phyloP scores from a whole-genome alignment of 2,888 invertebrate genomes.

The Junonia oenone region DNA sequence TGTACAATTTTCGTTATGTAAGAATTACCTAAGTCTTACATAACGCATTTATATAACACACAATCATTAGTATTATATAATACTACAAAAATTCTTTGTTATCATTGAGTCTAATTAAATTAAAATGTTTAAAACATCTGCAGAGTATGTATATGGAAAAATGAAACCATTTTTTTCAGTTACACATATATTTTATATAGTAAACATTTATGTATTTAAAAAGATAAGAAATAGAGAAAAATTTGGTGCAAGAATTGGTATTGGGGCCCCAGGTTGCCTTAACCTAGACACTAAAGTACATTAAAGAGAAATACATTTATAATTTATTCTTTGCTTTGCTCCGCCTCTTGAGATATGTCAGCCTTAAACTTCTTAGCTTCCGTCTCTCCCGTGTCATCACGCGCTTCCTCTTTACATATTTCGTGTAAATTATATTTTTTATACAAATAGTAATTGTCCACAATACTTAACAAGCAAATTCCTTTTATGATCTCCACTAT shows the following conservation, averaged over 20 bases:
- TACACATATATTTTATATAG: slow-evolving; percentile 31
- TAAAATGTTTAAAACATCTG: too few relatives aligned
- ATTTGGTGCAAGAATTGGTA: slow-evolving; percentile 66
- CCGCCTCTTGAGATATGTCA: slow-evolving; percentile 44
- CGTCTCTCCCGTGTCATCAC: slow-evolving; percentile 58
- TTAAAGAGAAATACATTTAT: slow-evolving; percentile 19
- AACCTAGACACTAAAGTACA: slow-evolving; percentile 46
- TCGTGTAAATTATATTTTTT: slow-evolving; percentile 93
- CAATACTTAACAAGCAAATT: slow-evolving; percentile 88
- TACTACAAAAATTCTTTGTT: neutral
- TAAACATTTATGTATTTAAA: slow-evolving; percentile 33
- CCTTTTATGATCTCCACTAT: slow-evolving; percentile 91
- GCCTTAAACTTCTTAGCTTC: slow-evolving; percentile 69
- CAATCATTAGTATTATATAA: slow-evolving; percentile 9
- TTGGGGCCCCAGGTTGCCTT: slow-evolving; percentile 56
- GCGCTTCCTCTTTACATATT: slow-evolving; percentile 64
- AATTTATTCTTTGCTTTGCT: slow-evolving; percentile 29
- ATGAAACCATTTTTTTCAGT: slow-evolving; percentile 17
- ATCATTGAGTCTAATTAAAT: too few relatives aligned
- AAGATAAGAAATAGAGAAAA: slow-evolving; percentile 34
- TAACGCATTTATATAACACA: slow-evolving; percentile 10
- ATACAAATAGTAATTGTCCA: slow-evolving; percentile 87
- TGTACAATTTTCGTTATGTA: slow-evolving; percentile 13
- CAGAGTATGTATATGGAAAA: too few relatives aligned
- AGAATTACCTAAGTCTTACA: slow-evolving; percentile 18